A percentile compares a stretch with the other conserved stretches of the same genome.
Evolutionary conservation across 2,888 invertebrate genomes (phyloP).

Genomic region (Diachrysia chrysitis): DNA sequence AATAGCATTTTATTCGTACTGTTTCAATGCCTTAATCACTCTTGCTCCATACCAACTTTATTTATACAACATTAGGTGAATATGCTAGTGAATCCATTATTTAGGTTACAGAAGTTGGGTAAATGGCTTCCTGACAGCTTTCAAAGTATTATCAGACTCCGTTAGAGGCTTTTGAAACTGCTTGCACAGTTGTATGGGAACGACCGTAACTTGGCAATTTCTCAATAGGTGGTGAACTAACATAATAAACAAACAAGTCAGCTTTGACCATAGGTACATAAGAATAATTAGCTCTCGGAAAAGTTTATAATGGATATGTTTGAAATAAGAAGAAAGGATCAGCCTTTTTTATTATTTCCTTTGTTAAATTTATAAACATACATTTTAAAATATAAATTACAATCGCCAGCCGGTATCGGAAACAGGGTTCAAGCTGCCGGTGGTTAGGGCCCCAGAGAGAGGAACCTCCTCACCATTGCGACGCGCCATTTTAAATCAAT

Average conservation of each 20-base stretch:
- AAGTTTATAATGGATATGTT: too few relatives aligned
- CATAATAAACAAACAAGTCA: neutral
- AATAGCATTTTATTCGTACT: conserved; percentile 7
- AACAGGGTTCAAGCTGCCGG: too few relatives aligned
- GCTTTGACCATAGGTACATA: neutral
- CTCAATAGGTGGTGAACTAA: neutral
- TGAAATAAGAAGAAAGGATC: too few relatives aligned
- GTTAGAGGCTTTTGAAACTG: conserved; percentile 17
- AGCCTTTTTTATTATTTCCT: too few relatives aligned
- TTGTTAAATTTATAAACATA: too few relatives aligned
- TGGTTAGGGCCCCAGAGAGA: too few relatives aligned
- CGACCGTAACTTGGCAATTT: conserved; percentile 11
- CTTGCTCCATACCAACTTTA: conserved; percentile 8
- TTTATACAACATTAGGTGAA: conserved; percentile 12
- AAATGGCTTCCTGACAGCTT: conserved; percentile 19
- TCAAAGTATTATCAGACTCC: conserved; percentile 18
- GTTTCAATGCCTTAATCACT: conserved; percentile 8
- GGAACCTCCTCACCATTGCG: too few relatives aligned
- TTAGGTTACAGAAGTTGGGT: conserved; percentile 8
- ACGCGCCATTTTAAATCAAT: too few relatives aligned
- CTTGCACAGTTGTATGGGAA: neutral
- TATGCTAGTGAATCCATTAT: conserved; percentile 16
- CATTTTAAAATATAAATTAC: too few relatives aligned
- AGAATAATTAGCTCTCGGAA: neutral
- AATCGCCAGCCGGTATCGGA: too few relatives aligned